These are phyloP conservation scores for Leucoraja erinaceus DNA, from an alignment of 2,113 vertebrate species.

Conservation along the genomic window DNA sequence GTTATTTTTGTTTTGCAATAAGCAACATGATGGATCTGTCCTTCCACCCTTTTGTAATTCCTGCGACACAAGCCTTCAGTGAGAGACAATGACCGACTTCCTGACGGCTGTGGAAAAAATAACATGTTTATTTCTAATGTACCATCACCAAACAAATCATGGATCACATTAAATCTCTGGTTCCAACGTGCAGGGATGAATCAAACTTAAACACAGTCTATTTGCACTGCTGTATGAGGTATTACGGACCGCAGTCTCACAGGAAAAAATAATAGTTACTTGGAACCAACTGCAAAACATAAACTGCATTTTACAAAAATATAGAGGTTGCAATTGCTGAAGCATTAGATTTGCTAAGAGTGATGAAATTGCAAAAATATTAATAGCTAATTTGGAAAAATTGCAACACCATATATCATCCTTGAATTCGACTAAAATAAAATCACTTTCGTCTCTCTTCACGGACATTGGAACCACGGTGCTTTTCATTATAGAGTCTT, in stretches of 20 bases:
- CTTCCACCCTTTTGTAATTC: background rate
- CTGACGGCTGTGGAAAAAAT: background rate
- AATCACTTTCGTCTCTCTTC: background rate
- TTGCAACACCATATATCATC: background rate
- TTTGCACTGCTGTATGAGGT: background rate
- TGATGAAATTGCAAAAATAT: slow-evolving; percentile 12
- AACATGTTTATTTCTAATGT: background rate
- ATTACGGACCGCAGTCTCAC: background rate
- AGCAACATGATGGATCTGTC: background rate
- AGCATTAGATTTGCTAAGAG: background rate
- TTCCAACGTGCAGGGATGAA: background rate
- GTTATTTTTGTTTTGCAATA: background rate
- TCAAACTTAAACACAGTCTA: background rate
- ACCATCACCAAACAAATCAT: background rate
- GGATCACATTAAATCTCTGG: background rate
- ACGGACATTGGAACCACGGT: background rate
- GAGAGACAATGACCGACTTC: background rate
- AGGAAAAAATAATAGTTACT: background rate
- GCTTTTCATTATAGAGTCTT: background rate
- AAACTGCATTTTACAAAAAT: background rate
- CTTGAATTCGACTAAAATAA: background rate
- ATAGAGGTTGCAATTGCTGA: background rate
- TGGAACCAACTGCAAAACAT: background rate
- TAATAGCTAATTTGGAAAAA: slow-evolving; percentile 10
- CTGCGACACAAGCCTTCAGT: background rate